phyloP scores from a whole-genome alignment of 2,888 invertebrate genomes.

The Neoscelio sp. region DNA sequence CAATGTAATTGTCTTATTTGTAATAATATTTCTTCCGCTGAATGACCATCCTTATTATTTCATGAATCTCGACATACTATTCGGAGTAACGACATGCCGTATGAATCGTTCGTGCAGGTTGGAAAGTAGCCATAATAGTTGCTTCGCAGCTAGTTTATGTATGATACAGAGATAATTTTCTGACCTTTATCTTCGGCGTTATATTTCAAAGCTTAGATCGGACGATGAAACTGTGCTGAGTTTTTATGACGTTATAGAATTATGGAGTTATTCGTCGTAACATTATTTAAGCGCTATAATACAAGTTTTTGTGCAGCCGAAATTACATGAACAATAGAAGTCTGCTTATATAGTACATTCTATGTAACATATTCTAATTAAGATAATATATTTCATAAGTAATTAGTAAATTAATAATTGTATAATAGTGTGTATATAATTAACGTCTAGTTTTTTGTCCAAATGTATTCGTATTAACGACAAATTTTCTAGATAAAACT shows the following conservation, averaged over 20 bases:
- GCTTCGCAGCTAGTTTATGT: conserved; percentile 40
- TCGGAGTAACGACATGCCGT: conserved; percentile 32
- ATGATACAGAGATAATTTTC: conserved; percentile 52
- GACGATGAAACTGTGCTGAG: conserved; percentile 25
- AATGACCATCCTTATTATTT: conserved; percentile 42
- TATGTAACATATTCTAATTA: too few relatives aligned
- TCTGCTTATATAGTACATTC: too few relatives aligned
- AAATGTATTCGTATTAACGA: too few relatives aligned
- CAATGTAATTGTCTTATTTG: too few relatives aligned
- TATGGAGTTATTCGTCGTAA: neutral
- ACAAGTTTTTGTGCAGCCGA: neutral
- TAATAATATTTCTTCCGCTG: conserved; percentile 17
- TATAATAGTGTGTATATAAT: too few relatives aligned
- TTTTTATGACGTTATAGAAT: conserved; percentile 3
- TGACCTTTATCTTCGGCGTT: conserved; percentile 33
- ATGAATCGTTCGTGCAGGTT: conserved; percentile 43
- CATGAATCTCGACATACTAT: conserved; percentile 9
- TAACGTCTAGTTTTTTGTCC: too few relatives aligned
- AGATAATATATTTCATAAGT: too few relatives aligned
- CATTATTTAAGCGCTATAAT: neutral
- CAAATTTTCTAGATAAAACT: too few relatives aligned
- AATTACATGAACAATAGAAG: too few relatives aligned
- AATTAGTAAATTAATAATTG: too few relatives aligned
- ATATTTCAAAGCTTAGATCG: conserved; percentile 36
- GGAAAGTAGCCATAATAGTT: conserved; percentile 59